Evolutionary conservation across 2,797 vertebrate species (phyloP).

Genomic region (Sebastolobus alascanus): DNA sequence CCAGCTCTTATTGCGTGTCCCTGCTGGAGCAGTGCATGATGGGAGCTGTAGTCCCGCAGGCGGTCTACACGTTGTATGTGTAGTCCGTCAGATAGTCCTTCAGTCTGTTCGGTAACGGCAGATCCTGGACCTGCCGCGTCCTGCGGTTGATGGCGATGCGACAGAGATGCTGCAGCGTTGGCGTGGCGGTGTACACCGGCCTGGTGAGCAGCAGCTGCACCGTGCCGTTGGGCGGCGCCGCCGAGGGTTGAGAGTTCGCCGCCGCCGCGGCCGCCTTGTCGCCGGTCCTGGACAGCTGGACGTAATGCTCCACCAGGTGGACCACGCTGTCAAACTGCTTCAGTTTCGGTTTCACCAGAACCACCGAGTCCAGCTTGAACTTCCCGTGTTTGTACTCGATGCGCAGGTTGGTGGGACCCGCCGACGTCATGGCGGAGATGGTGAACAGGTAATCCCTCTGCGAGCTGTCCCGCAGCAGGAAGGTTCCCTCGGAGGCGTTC

Average conservation of each 20-base stretch:
- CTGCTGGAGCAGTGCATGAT: slow-evolving; percentile 4
- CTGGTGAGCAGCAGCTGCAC: slow-evolving; percentile 95
- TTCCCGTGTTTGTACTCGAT: slow-evolving; percentile 95
- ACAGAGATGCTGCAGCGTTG: slow-evolving; percentile 92
- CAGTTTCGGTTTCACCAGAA: slow-evolving; percentile 92
- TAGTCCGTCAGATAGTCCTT: slow-evolving; percentile 96
- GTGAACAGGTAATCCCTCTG: slow-evolving; percentile 96
- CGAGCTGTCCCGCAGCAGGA: slow-evolving; percentile 95
- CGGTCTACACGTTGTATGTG: slow-evolving; percentile 89
- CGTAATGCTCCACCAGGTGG: slow-evolving; percentile 95
- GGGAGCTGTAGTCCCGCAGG: background rate
- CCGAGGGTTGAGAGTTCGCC: slow-evolving; percentile 58
- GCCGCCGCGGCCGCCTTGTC: slow-evolving; percentile 61
- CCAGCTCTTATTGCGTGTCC: background rate
- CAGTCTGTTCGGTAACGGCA: slow-evolving; percentile 93
- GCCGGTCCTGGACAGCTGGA: slow-evolving; percentile 89
- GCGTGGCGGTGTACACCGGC: slow-evolving; percentile 89
- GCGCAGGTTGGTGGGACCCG: slow-evolving; percentile 95
- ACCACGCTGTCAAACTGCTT: slow-evolving; percentile 97
- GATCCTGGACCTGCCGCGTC: slow-evolving; percentile 88
- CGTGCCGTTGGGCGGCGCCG: slow-evolving; percentile 87
- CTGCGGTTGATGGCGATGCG: slow-evolving; percentile 92
- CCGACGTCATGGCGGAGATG: slow-evolving; percentile 96
- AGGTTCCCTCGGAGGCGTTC: slow-evolving; percentile 93
- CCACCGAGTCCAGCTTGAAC: slow-evolving; percentile 96